phyloP scores from a whole-genome alignment of 2,888 invertebrate genomes.

The Smittia aterrima region DNA sequence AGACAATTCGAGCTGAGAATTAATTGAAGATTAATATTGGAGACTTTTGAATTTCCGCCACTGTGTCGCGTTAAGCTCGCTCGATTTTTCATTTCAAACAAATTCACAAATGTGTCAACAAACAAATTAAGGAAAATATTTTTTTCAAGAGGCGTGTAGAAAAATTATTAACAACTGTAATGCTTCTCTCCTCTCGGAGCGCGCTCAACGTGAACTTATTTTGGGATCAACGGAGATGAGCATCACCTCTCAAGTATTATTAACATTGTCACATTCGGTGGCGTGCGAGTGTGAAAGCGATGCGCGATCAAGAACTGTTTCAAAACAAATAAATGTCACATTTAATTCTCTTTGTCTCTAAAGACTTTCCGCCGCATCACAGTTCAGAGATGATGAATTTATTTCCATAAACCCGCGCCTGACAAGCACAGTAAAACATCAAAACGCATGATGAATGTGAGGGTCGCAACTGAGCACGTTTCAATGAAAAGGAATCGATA shows the following conservation, averaged over 20 bases:
- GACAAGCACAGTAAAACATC: neutral
- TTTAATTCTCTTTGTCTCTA: conserved; percentile 35
- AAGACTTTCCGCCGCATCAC: neutral
- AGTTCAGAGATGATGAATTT: neutral
- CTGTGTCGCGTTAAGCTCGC: neutral
- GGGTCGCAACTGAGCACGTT: neutral
- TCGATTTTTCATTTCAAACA: conserved; percentile 11
- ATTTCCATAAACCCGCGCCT: neutral
- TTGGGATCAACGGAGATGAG: conserved; percentile 25
- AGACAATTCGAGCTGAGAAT: neutral
- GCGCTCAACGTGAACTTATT: conserved; percentile 14
- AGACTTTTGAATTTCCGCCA: neutral
- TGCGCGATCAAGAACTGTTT: conserved; percentile 28
- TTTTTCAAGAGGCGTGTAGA: conserved; percentile 22
- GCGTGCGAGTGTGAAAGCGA: conserved; percentile 38
- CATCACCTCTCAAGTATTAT: conserved; percentile 37
- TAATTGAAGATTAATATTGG: conserved; percentile 13
- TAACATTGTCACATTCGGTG: conserved; percentile 39
- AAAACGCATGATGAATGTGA: neutral
- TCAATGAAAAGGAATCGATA: neutral
- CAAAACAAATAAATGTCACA: conserved; percentile 41
- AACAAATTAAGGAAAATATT: conserved; percentile 37
- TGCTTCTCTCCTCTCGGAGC: neutral
- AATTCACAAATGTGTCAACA: conserved; percentile 40
- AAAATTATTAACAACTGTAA: conserved; percentile 41